Base-by-base conservation (phyloP, 1,140 invertebrate species). In the Leptoteleia sp. region DNA sequence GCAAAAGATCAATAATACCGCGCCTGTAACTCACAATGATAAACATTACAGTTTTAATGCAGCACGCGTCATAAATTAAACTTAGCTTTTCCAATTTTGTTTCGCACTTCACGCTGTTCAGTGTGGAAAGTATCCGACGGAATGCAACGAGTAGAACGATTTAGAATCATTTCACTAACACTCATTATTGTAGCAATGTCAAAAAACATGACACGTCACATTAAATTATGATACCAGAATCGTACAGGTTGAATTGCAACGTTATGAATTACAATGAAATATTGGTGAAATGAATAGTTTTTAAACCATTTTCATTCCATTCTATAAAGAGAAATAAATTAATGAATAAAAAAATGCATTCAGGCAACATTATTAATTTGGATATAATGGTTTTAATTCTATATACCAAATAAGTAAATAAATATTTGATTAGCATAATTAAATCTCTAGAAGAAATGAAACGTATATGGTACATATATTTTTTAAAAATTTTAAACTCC, bases 1-100 rank as follows among this genome's bases (percentile, higher is more conserved):
- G 4, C 13, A 9, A 17, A 38, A 9, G 4, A 1, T 38, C 4
- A 1, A 6, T n/a, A n/a, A n/a, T n/a, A n/a, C n/a, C n/a, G n/a
- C n/a, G n/a, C n/a, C n/a, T n/a, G n/a, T 16, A 48, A 33, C 45
- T 48, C 12, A 1, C 31, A 19, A 19, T 31, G 47, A 52, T 52
- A 52, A 52, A 52, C 31, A 22, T 52, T 35, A 52, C 31, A 52
- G 29, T 35, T 52, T 52, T 35, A 35, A 52, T 33, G 7, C 13
- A 19, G 37, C 35, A 52, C 15, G 47, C n/a, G 37, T 35, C 29
- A 22, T 52, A 52, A 52, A 52, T 35, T 52, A 48, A 25, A 33
- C 29, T 3, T 33, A 48, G 45, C 45, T 31, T 48, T 48, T 48
- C 25, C 31, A n/a, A 12, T 54, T 54, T 15, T 3, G 35, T 19